Evolutionary conservation across 1,140 invertebrate species (phyloP).

Genomic region (Anagrus nilaparvatae): DNA sequence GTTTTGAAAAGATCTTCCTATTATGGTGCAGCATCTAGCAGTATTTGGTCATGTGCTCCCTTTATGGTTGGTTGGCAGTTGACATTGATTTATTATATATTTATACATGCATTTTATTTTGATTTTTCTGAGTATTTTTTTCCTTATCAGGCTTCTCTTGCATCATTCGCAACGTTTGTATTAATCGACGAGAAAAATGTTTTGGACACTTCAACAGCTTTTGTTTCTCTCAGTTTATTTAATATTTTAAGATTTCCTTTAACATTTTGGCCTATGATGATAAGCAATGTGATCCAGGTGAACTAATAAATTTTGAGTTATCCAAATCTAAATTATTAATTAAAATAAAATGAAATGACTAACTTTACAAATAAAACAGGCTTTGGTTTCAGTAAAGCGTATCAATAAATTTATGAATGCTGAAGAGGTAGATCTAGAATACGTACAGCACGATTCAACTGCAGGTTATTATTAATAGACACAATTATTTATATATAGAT

Average conservation of each 20-base stretch:
- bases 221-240: conserved; percentile 95
- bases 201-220: conserved; percentile 82
- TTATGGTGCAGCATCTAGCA: conserved; percentile 78
- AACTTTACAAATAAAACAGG: conserved; percentile 42
- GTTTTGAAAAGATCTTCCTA: conserved; percentile 75
- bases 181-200: conserved; percentile 68
- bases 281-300: conserved; percentile 82
- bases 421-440: conserved; percentile 70
- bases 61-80: conserved; percentile 72
- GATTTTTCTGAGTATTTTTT: background rate
- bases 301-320: conserved; percentile 26
- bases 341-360: conserved; percentile 13
- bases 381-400: conserved; percentile 68
- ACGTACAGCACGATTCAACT: conserved; percentile 61
- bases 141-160: conserved; percentile 67
- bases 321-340: background rate
- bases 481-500: conserved; percentile 1
- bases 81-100: background rate
- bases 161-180: conserved; percentile 86
- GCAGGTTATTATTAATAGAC: conserved; percentile 48
- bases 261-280: conserved; percentile 81
- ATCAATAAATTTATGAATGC: conserved; percentile 85
- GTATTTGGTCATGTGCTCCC: conserved; percentile 91
- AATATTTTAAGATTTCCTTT: conserved; percentile 94
- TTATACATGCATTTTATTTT: background rate